Conservation (phyloP, 2,113 vertebrate genomes). For the Proterorhinus semilunaris region DNA sequence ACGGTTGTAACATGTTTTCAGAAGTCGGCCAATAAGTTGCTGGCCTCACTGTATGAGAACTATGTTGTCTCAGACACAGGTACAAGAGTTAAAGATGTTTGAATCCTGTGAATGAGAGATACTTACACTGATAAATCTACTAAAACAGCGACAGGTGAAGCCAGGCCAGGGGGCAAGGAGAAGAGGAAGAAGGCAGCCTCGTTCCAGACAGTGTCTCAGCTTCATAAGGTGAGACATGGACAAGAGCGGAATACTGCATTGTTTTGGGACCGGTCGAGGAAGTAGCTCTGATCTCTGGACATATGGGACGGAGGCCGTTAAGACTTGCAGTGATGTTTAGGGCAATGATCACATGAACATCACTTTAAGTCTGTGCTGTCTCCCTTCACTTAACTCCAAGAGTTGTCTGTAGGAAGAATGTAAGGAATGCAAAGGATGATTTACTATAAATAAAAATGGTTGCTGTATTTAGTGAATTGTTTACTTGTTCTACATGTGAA, state of each 20-base stretch:
- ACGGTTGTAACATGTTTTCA: constrained; percentile 88
- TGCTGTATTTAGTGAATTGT: background rate
- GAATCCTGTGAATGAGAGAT: background rate
- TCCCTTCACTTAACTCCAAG: constrained; percentile 73
- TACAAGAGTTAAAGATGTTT: constrained; percentile 34
- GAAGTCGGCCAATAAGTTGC: constrained; percentile 89
- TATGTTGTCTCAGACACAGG: constrained; percentile 83
- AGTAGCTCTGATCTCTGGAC: constrained; percentile 12
- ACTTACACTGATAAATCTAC: background rate
- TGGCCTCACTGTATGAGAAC: constrained; percentile 87
- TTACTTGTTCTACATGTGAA: background rate
- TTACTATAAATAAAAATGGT: background rate
- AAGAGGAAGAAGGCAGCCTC: constrained; percentile 93
- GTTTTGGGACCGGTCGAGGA: background rate
- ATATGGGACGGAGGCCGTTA: constrained; percentile 81
- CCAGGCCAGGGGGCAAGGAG: constrained; percentile 81
- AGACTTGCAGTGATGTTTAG: constrained; percentile 99
- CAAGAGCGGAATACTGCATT: background rate
- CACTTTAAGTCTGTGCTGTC: constrained; percentile 99
- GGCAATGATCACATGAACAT: constrained; percentile 96
- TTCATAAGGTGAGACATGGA: constrained; percentile 85
- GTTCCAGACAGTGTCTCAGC: constrained; percentile 92
- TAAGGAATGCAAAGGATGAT: background rate
- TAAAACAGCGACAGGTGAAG: constrained; percentile 65
- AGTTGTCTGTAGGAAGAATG: background rate